phyloP scores from a whole-genome alignment of 2,888 invertebrate species.

The Cheilosia soror region DNA sequence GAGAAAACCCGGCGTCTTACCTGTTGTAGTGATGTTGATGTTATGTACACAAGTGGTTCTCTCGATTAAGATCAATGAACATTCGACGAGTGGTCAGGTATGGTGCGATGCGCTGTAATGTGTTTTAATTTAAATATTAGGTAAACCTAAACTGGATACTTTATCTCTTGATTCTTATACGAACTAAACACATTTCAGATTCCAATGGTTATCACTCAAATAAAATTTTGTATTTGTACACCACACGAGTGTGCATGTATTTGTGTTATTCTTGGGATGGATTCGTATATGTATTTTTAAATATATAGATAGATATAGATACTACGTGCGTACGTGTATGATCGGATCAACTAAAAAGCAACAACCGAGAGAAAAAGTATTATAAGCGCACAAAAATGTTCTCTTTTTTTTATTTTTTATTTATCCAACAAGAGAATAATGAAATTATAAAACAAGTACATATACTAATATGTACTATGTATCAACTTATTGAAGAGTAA shows the following conservation, averaged over 20 bases:
- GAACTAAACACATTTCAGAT: constrained; percentile 69
- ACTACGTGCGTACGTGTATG: constrained; percentile 56
- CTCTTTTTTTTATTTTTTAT: constrained; percentile 58
- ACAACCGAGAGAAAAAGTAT: constrained; percentile 40
- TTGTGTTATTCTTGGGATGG: constrained; percentile 67
- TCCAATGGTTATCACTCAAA: constrained; percentile 69
- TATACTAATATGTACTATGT: constrained; percentile 23
- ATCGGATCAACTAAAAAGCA: constrained; percentile 44
- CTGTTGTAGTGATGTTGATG: constrained; percentile 58
- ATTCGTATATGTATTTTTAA: constrained; percentile 42
- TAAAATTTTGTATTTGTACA: constrained; percentile 51
- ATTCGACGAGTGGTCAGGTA: constrained; percentile 48
- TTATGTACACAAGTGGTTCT: constrained; percentile 58
- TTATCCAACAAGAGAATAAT: constrained; percentile 39
- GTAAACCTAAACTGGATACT: constrained; percentile 61
- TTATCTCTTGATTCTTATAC: constrained; percentile 63
- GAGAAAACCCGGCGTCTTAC: constrained; percentile 56
- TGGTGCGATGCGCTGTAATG: constrained; percentile 44
- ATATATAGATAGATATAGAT: constrained; percentile 47
- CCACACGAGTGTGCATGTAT: constrained; percentile 44
- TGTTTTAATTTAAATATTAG: constrained; percentile 47
- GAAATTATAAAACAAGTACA: constrained; percentile 42
- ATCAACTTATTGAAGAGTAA: constrained; percentile 48
- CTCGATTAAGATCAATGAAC: constrained; percentile 66
- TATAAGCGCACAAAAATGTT: constrained; percentile 51